Conservation (phyloP, 2,888 invertebrate species). For the Taphrorychus bicolor region DNA sequence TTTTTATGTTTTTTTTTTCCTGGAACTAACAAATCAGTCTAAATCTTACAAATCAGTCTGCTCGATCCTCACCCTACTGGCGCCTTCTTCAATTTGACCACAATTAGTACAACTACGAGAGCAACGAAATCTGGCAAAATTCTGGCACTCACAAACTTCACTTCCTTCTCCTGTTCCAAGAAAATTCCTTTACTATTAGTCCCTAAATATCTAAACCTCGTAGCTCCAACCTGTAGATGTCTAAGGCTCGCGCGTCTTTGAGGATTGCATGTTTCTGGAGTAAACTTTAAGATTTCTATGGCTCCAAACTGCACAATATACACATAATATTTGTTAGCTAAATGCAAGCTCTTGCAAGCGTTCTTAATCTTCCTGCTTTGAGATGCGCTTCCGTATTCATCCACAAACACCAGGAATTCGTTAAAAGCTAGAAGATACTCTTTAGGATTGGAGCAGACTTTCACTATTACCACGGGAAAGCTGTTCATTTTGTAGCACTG, state of each 20-base stretch:
- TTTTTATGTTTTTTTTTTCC: no score
- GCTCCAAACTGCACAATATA: slow-evolving; percentile 76
- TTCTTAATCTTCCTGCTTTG: slow-evolving; percentile 77
- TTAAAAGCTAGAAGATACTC: slow-evolving; percentile 87
- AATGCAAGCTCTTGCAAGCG: slow-evolving; percentile 79
- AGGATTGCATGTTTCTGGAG: slow-evolving; percentile 47
- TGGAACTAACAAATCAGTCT: no score
- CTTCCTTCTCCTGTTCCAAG: slow-evolving; percentile 54
- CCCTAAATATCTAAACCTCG: slow-evolving; percentile 58
- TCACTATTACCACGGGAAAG: slow-evolving; percentile 75
- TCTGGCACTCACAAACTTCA: slow-evolving; percentile 51
- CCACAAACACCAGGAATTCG: slow-evolving; percentile 88
- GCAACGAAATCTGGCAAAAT: slow-evolving; percentile 45
- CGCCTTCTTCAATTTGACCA: background rate
- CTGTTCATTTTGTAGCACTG: slow-evolving; percentile 68
- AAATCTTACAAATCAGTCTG: slow-evolving; percentile 30
- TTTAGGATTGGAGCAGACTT: slow-evolving; percentile 65
- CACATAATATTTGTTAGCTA: slow-evolving; percentile 74
- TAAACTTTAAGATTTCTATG: slow-evolving; percentile 61
- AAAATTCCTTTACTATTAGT: slow-evolving; percentile 59
- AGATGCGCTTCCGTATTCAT: slow-evolving; percentile 79
- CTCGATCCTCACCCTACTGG: slow-evolving; percentile 25
- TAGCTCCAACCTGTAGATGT: slow-evolving; percentile 43
- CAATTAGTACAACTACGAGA: slow-evolving; percentile 45
- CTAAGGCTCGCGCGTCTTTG: slow-evolving; percentile 49